Evolutionary conservation across 1,140 invertebrate species (phyloP).

Genomic region (Trachymyrmex cornetzi): DNA sequence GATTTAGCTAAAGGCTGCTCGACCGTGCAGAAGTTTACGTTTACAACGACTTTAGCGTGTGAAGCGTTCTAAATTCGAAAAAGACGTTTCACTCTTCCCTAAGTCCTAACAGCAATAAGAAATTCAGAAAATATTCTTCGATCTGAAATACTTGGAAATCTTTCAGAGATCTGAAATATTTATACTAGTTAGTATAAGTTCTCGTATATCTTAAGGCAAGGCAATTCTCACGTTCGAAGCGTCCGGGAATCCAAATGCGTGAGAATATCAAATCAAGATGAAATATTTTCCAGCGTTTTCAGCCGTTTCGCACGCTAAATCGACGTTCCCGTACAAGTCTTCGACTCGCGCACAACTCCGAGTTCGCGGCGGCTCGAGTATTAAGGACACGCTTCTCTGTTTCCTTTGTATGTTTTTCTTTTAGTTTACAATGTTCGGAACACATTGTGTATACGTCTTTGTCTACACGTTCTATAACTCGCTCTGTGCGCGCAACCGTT

Average conservation of each 20-base stretch:
- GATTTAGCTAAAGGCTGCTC: constrained; percentile 20
- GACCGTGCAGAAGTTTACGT: constrained; percentile 30
- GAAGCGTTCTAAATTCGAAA: constrained; percentile 48
- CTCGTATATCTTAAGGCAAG: constrained; percentile 62
- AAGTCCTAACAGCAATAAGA: constrained; percentile 54
- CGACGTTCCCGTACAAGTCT: constrained; percentile 40
- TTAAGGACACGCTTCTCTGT: constrained; percentile 65
- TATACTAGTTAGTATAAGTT: constrained; percentile 19
- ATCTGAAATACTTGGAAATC: constrained; percentile 23
- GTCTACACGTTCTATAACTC: constrained; percentile 37
- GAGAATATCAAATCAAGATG: constrained; percentile 26
- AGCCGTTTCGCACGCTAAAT: constrained; percentile 57
- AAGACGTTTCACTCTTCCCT: constrained; percentile 21
- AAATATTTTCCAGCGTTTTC: constrained; percentile 5
- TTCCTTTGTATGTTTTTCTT: constrained; percentile 41
- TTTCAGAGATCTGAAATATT: constrained; percentile 43
- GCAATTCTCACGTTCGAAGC: constrained; percentile 48
- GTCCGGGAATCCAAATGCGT: constrained; percentile 47
- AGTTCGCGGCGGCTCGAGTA: constrained; percentile 68
- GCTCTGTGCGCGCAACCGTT: constrained; percentile 60
- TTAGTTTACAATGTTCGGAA: constrained; percentile 67
- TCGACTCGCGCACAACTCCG: constrained; percentile 52
- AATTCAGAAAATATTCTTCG: constrained; percentile 53
- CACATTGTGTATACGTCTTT: constrained; percentile 48
- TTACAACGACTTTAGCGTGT: constrained; percentile 50